A percentile compares a stretch with the other conserved stretches of the same genome.
phyloP scores from a whole-genome alignment of 2,888 invertebrate species.

The Dendrolimus houi region DNA sequence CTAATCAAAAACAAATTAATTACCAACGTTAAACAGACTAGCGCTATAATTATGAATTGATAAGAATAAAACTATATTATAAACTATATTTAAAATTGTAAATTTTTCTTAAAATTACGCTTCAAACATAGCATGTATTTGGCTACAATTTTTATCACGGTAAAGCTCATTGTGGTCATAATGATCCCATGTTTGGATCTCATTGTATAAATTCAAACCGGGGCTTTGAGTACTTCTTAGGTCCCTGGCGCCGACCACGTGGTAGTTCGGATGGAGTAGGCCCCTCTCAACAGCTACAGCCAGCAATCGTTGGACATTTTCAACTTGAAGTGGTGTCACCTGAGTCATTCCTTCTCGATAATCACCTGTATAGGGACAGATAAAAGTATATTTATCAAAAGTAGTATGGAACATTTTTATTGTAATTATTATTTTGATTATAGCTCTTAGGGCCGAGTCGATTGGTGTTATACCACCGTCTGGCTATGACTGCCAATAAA shows the following conservation, averaged over 20 bases:
- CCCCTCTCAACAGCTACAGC: constrained; percentile 38
- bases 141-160: constrained; percentile 27
- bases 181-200: constrained; percentile 31
- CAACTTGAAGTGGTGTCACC: constrained; percentile 38
- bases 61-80: too few species aligned
- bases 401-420: too few species aligned
- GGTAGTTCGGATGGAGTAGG: constrained; percentile 35
- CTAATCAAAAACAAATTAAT: too few species aligned
- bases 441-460: not conserved
- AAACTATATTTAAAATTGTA: not conserved
- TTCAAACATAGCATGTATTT: constrained; percentile 21
- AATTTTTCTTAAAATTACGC: not conserved
- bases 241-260: constrained; percentile 45
- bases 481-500: not conserved
- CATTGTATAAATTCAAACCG: constrained; percentile 42
- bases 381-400: too few species aligned
- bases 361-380: constrained; percentile 37
- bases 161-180: constrained; percentile 36
- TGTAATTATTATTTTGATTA: too few species aligned
- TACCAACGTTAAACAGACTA: too few species aligned
- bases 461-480: not conserved
- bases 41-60: too few species aligned
- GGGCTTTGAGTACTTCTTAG: constrained; percentile 37
- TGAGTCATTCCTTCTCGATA: constrained; percentile 41
- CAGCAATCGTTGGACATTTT: constrained; percentile 34